Evolutionary conservation across 2,888 invertebrate species (phyloP).

Genomic region (Tachina lurida): DNA sequence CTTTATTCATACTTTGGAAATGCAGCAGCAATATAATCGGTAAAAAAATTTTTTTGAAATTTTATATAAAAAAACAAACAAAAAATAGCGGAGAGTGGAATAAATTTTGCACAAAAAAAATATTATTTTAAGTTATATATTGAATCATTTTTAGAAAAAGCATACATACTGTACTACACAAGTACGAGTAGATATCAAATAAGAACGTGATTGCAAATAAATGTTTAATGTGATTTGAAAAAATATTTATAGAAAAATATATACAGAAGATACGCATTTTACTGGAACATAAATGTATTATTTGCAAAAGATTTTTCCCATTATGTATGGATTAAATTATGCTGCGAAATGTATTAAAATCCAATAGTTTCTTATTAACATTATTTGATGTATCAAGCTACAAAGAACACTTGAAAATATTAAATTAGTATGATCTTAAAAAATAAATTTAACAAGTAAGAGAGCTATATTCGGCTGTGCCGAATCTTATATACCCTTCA

Average conservation of each 20-base stretch:
- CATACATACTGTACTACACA: not conserved
- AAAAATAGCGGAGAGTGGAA: conserved; percentile 1
- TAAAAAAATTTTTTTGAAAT: conserved; percentile 22
- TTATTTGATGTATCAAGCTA: too few relatives aligned
- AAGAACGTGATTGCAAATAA: not conserved
- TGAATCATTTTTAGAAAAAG: not conserved
- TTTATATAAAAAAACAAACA: conserved; percentile 15
- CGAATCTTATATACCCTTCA: too few relatives aligned
- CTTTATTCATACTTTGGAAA: conserved; percentile 11
- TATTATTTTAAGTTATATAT: conserved; percentile 28
- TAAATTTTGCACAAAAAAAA: conserved; percentile 24
- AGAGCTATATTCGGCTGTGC: too few relatives aligned
- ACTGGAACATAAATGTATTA: not conserved
- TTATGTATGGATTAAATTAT: too few relatives aligned
- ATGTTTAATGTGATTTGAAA: not conserved
- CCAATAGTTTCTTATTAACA: too few relatives aligned
- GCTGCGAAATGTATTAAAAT: too few relatives aligned
- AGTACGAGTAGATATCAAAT: not conserved
- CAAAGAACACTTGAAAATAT: too few relatives aligned
- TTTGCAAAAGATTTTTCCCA: too few relatives aligned
- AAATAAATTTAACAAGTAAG: too few relatives aligned
- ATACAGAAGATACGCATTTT: not conserved
- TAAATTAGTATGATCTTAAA: too few relatives aligned
- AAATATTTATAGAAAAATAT: not conserved
- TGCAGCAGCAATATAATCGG: not conserved